Conservation (phyloP, 2,888 invertebrate species). For the Drosophila antonietae region DNA sequence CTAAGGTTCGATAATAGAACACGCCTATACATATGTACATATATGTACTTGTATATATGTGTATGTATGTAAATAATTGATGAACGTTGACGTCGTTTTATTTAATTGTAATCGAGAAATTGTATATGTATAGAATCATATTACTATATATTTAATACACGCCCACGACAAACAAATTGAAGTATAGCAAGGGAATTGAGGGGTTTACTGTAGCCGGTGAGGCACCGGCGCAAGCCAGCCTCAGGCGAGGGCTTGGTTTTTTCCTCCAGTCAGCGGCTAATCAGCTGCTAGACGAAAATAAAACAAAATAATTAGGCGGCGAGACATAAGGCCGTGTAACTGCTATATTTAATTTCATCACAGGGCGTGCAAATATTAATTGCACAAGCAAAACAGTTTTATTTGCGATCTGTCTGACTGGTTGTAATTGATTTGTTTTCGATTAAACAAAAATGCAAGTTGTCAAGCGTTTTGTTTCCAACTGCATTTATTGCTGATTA, state of each 20-base stretch:
- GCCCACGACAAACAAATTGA: slow-evolving; percentile 19
- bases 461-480: slow-evolving; percentile 61
- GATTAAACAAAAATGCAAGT: slow-evolving; percentile 25
- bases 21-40: neutral
- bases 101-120: slow-evolving; percentile 32
- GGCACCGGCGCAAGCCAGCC: slow-evolving; percentile 1
- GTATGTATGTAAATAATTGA: slow-evolving; percentile 15
- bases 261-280: slow-evolving; percentile 26
- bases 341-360: slow-evolving; percentile 66
- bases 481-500: slow-evolving; percentile 64
- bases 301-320: slow-evolving; percentile 1
- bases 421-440: slow-evolving; percentile 59
- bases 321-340: slow-evolving; percentile 50
- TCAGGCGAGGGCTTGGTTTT: slow-evolving; percentile 44
- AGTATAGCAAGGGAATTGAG: neutral
- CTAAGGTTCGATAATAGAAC: slow-evolving; percentile 22
- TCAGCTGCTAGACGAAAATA: slow-evolving; percentile 48
- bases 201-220: neutral
- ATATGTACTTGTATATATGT: too few species aligned
- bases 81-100: slow-evolving; percentile 16
- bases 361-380: slow-evolving; percentile 27
- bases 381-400: slow-evolving; percentile 13
- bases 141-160: slow-evolving; percentile 18
- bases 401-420: slow-evolving; percentile 38
- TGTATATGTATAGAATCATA: slow-evolving; percentile 3